A percentile compares a stretch with the other conserved stretches of the same genome.
phyloP scores from a whole-genome alignment of 2,113 vertebrate genomes.

The Muntiacus reevesi region DNA sequence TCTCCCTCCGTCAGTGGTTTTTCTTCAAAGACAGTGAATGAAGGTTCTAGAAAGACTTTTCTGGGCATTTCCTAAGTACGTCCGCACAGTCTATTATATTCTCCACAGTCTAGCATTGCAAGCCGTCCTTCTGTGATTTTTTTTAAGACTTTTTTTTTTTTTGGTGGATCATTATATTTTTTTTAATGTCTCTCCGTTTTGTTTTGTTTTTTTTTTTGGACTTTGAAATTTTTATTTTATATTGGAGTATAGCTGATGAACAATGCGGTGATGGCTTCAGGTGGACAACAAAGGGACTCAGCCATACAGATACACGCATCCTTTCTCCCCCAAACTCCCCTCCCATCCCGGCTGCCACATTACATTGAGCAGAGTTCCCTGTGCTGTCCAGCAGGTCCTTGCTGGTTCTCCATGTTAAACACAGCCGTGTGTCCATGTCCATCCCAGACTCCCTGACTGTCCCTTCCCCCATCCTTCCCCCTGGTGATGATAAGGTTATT shows the following conservation, averaged over 20 bases:
- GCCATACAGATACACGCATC: accelerated
- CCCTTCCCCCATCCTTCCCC: too few species aligned
- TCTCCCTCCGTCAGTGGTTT: not conserved
- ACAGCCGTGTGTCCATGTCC: too few species aligned
- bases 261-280: accelerated
- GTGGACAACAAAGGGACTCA: not conserved
- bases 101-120: not conserved
- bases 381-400: too few species aligned
- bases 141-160: not conserved
- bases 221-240: not conserved
- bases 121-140: not conserved
- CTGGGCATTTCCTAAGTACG: not conserved
- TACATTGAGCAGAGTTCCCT: not conserved
- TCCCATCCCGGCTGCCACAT: not conserved
- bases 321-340: accelerated
- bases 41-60: not conserved
- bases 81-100: not conserved
- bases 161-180: not conserved
- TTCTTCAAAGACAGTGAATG: not conserved
- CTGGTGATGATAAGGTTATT: too few species aligned
- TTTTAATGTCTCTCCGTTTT: not conserved
- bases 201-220: not conserved
- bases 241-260: not conserved
- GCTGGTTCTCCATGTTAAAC: too few species aligned
- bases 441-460: too few species aligned